These are phyloP conservation scores for Cylas formicarius DNA, from an alignment of 1,140 invertebrate genomes.

Conservation along the genomic window DNA sequence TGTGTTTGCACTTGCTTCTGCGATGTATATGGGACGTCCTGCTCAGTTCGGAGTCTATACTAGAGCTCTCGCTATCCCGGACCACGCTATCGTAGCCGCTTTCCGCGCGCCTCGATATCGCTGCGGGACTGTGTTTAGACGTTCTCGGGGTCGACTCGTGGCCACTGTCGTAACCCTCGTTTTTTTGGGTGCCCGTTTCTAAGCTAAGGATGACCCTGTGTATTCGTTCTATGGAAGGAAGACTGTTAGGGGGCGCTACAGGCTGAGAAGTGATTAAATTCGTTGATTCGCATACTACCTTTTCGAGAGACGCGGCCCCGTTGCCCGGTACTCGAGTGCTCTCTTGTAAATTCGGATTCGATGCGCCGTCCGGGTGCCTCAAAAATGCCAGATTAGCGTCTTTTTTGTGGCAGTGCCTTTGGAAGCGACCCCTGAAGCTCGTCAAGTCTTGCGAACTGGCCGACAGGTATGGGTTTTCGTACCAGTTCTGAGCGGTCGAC, in stretches of 20 bases:
- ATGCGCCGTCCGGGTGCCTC: constrained; percentile 82
- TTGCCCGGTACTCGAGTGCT: constrained; percentile 11
- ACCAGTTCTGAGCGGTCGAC: constrained; percentile 54
- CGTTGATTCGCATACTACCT: neutral
- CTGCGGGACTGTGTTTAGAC: constrained; percentile 66
- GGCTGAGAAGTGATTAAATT: constrained; percentile 38
- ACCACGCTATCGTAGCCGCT: constrained; percentile 84
- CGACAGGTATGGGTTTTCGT: constrained; percentile 40
- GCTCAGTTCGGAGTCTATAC: constrained; percentile 68
- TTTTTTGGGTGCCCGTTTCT: constrained; percentile 48
- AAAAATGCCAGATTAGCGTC: constrained; percentile 63
- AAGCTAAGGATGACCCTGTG: constrained; percentile 51
- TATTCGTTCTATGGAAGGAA: constrained; percentile 47
- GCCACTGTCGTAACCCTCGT: constrained; percentile 71
- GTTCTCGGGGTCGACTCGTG: constrained; percentile 70
- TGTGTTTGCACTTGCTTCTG: constrained; percentile 47
- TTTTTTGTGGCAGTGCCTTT: constrained; percentile 43
- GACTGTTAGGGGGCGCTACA: constrained; percentile 45
- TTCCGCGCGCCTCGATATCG: constrained; percentile 64
- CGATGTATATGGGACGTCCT: constrained; percentile 56
- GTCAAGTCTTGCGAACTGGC: constrained; percentile 46
- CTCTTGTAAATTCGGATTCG: constrained; percentile 70
- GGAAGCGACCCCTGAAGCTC: constrained; percentile 39
- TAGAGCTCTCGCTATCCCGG: constrained; percentile 76
- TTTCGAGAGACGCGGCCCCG: too few relatives aligned